Conservation (phyloP, 1,140 invertebrate species). For the Bilobella aurantiaca region DNA sequence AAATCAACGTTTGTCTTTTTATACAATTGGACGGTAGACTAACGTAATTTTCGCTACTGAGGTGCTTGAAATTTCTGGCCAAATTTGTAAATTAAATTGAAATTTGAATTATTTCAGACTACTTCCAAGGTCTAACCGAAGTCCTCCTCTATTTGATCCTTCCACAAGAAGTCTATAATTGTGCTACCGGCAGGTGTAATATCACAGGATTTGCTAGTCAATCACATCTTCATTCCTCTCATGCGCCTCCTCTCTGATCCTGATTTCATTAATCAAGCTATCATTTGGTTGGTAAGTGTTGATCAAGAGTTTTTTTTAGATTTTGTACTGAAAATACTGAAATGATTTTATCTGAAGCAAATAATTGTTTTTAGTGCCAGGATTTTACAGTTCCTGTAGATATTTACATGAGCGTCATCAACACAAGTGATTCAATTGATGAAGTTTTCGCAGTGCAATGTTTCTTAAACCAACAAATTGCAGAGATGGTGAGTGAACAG, state of each 20-base stretch:
- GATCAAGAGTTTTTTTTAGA: constrained; percentile 27
- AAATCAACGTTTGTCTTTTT: no score
- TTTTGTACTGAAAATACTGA: background rate
- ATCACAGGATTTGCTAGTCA: constrained; percentile 68
- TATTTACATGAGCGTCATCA: constrained; percentile 66
- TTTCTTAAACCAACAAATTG: constrained; percentile 67
- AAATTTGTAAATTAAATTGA: no score
- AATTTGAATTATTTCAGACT: constrained; percentile 56
- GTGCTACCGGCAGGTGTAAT: constrained; percentile 65
- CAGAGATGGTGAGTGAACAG: constrained; percentile 50
- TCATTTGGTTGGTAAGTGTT: constrained; percentile 74
- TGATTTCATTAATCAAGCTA: constrained; percentile 84
- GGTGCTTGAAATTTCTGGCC: no score
- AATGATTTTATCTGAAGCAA: background rate
- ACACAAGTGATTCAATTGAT: constrained; percentile 62
- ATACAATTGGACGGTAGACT: no score
- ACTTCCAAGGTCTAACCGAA: constrained; percentile 72
- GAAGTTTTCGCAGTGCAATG: constrained; percentile 69
- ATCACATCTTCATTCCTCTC: constrained; percentile 65
- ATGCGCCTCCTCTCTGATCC: constrained; percentile 77
- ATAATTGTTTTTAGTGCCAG: constrained; percentile 52
- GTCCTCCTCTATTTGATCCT: constrained; percentile 71
- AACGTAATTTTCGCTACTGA: no score
- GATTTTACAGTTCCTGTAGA: constrained; percentile 65
- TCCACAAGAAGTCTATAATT: constrained; percentile 74